Percentiles rank a stretch among this genome's conserved stretches.
These are phyloP conservation scores for Rhamphomyia laevipes DNA, from an alignment of 2,888 invertebrate species.

Conservation along the genomic window DNA sequence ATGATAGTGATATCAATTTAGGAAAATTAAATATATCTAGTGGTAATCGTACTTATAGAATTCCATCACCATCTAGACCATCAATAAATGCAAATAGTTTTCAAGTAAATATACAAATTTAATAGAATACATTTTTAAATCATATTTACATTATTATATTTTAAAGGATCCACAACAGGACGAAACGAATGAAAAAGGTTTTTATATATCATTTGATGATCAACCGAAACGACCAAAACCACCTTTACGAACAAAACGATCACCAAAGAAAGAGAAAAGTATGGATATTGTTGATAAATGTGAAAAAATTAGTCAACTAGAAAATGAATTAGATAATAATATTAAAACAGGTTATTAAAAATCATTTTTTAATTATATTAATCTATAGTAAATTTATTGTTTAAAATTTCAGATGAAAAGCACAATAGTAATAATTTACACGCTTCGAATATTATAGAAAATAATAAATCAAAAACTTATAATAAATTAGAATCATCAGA, in stretches of 20 bases:
- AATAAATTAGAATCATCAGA: constrained; percentile 31
- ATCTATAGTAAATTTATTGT: constrained; percentile 8
- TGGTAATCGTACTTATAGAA: constrained; percentile 77
- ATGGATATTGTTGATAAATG: constrained; percentile 30
- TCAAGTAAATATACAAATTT: constrained; percentile 34
- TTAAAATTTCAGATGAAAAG: constrained; percentile 12
- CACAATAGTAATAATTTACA: constrained; percentile 9
- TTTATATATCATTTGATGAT: constrained; percentile 88
- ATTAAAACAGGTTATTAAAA: constrained; percentile 21
- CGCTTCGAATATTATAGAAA: constrained; percentile 16
- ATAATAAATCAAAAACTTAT: constrained; percentile 27
- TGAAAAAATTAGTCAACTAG: constrained; percentile 35
- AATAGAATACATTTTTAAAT: too few relatives aligned
- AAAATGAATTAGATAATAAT: constrained; percentile 40
- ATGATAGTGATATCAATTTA: constrained; percentile 53
- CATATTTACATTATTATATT: constrained; percentile 12
- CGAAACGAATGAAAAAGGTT: constrained; percentile 59
- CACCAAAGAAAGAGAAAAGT: constrained; percentile 61
- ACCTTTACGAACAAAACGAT: constrained; percentile 64
- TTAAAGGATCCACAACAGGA: constrained; percentile 38
- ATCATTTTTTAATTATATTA: constrained; percentile 12
- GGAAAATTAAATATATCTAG: constrained; percentile 74
- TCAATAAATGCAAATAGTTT: constrained; percentile 58
- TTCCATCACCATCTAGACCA: constrained; percentile 78
- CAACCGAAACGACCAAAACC: constrained; percentile 84